phyloP scores from a whole-genome alignment of 2,888 invertebrate species.

The Pediacus dermestoides region DNA sequence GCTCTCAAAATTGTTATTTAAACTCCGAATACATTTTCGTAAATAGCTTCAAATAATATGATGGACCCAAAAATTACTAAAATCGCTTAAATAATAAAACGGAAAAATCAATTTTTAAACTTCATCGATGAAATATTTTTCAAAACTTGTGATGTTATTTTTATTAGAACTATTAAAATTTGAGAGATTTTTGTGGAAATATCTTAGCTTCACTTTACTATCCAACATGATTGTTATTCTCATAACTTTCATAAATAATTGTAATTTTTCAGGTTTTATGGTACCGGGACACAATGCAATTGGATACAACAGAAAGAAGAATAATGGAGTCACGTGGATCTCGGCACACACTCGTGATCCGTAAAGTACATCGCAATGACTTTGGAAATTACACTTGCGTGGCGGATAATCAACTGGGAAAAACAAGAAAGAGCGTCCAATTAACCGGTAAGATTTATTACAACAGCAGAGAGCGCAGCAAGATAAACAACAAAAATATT shows the following conservation, averaged over 20 bases:
- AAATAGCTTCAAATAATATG: too few species aligned
- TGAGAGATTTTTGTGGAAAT: too few species aligned
- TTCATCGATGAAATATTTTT: too few species aligned
- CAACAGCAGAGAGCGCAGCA: slow-evolving; percentile 12
- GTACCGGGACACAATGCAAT: slow-evolving; percentile 66
- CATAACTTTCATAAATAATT: slow-evolving; percentile 11
- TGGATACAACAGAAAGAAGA: slow-evolving; percentile 64
- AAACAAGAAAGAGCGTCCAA: slow-evolving; percentile 62
- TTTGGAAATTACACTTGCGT: slow-evolving; percentile 70
- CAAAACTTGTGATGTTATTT: too few species aligned
- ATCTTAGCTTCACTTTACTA: too few species aligned
- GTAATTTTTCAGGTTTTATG: slow-evolving; percentile 63
- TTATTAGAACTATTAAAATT: too few species aligned
- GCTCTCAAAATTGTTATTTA: too few species aligned
- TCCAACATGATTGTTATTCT: too few species aligned
- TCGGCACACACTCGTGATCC: slow-evolving; percentile 63
- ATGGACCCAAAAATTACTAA: too few species aligned
- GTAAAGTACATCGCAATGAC: slow-evolving; percentile 64
- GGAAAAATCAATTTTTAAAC: too few species aligned
- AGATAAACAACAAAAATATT: slow-evolving; percentile 25
- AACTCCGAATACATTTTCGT: too few species aligned
- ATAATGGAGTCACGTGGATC: slow-evolving; percentile 66
- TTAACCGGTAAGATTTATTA: slow-evolving; percentile 55
- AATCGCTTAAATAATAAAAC: too few species aligned
- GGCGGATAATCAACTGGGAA: slow-evolving; percentile 66